Evolutionary conservation across 2,888 invertebrate species (phyloP).

Genomic region (Eupithecia inturbata): DNA sequence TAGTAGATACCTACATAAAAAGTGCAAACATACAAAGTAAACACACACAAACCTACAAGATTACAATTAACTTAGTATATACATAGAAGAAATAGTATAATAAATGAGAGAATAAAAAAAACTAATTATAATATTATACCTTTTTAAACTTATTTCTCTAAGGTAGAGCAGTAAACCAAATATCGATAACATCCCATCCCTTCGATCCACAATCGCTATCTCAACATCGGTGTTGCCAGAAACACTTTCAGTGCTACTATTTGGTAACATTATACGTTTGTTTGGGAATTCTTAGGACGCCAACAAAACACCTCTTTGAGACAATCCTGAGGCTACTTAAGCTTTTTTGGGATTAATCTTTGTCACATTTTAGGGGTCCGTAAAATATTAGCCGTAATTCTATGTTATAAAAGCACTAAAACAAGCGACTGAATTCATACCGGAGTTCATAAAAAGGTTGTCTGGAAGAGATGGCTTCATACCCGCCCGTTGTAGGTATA

Average conservation of each 20-base stretch:
- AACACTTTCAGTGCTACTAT: conserved; percentile 68
- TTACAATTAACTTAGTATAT: no score
- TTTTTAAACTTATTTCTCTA: no score
- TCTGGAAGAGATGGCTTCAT: background rate
- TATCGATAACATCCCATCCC: conserved; percentile 32
- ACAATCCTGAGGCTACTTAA: conserved; percentile 42
- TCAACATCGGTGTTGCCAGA: conserved; percentile 61
- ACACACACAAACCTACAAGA: no score
- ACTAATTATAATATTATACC: no score
- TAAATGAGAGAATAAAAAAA: no score
- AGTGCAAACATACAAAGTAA: no score
- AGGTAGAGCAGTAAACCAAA: background rate
- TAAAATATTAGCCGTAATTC: background rate
- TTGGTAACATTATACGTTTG: conserved; percentile 60
- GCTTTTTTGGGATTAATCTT: conserved; percentile 43
- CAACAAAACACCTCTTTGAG: conserved; percentile 42
- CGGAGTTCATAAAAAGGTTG: background rate
- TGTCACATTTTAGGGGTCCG: conserved; percentile 30
- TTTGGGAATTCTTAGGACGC: conserved; percentile 45
- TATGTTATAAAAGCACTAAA: background rate
- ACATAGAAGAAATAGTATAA: no score
- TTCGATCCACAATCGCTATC: conserved; percentile 37
- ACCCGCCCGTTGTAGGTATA: no score
- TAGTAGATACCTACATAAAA: no score
- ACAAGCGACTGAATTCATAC: background rate